Evolutionary conservation across 2,797 vertebrate species (phyloP).

Genomic region (Pangasius mekongensis): DNA sequence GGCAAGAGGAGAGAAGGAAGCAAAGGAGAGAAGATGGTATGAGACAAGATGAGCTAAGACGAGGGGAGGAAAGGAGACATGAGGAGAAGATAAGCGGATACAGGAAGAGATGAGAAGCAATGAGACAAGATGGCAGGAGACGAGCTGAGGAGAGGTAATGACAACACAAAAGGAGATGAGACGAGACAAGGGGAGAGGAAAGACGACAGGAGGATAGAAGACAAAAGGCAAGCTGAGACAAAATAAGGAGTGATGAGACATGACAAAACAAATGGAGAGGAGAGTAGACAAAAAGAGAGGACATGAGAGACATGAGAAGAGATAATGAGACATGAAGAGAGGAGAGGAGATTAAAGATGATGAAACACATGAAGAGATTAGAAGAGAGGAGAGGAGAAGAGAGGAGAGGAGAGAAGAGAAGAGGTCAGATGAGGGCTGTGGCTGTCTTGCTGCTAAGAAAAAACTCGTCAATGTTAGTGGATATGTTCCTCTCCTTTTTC

Average conservation of each 20-base stretch:
- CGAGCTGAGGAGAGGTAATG: neutral
- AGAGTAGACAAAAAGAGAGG: neutral
- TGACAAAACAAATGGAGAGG: neutral
- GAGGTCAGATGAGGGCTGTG: neutral
- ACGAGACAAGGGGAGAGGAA: conserved; percentile 39
- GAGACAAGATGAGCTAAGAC: neutral
- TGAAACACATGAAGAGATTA: neutral
- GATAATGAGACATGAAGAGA: neutral
- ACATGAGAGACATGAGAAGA: neutral
- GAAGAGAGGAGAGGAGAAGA: neutral
- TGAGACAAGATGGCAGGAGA: neutral
- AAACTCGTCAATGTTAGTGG: neutral
- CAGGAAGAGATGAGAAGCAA: neutral
- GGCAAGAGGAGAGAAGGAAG: neutral
- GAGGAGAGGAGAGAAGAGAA: neutral
- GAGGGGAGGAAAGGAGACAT: neutral
- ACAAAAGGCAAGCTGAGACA: neutral
- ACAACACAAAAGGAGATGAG: neutral
- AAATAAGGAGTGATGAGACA: neutral
- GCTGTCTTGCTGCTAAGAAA: neutral
- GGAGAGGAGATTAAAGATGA: neutral
- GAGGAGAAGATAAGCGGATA: neutral
- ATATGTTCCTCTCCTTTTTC: conserved; percentile 2
- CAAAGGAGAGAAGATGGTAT: neutral
- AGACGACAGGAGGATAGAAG: conserved; percentile 65